phyloP scores from a whole-genome alignment of 2,113 vertebrate species.

The Xyliphius kryptos region DNA sequence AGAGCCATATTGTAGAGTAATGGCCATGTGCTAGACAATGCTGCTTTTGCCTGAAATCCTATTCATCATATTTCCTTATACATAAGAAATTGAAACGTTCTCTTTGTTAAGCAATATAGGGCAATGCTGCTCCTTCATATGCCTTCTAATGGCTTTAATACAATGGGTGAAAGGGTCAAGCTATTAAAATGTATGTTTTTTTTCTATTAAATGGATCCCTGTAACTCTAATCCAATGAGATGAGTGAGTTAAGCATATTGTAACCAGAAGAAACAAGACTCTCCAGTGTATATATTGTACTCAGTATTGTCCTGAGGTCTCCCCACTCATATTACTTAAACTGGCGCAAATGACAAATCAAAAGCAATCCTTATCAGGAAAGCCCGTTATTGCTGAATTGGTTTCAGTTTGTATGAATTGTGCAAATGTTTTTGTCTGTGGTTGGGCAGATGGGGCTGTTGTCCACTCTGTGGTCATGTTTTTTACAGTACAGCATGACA shows the following conservation, averaged over 20 bases:
- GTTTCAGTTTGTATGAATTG: constrained; percentile 19
- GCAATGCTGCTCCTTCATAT: background rate
- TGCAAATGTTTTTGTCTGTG: constrained; percentile 3
- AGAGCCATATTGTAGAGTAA: too few species aligned
- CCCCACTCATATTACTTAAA: too few species aligned
- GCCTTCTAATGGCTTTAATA: constrained; percentile 4
- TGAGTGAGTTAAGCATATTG: too few species aligned
- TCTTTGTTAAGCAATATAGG: background rate
- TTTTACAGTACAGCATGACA: constrained; percentile 28
- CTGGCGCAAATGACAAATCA: constrained; percentile 8
- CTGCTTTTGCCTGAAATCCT: too few species aligned
- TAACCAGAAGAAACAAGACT: too few species aligned
- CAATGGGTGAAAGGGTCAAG: background rate
- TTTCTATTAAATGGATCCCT: too few species aligned
- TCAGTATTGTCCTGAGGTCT: constrained; percentile 15
- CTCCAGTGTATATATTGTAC: background rate
- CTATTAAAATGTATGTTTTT: constrained; percentile 2
- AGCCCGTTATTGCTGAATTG: constrained; percentile 9
- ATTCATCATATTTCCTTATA: too few species aligned
- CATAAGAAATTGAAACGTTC: background rate
- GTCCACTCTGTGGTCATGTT: constrained; percentile 24
- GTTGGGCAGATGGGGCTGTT: constrained; percentile 26
- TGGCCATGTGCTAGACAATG: too few species aligned
- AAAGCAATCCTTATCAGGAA: background rate
- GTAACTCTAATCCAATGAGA: too few species aligned